Percentiles rank a stretch among this genome's conserved stretches.
Evolutionary conservation across 2,888 invertebrate genomes (phyloP).

Genomic region (Drosophila mulleri): DNA sequence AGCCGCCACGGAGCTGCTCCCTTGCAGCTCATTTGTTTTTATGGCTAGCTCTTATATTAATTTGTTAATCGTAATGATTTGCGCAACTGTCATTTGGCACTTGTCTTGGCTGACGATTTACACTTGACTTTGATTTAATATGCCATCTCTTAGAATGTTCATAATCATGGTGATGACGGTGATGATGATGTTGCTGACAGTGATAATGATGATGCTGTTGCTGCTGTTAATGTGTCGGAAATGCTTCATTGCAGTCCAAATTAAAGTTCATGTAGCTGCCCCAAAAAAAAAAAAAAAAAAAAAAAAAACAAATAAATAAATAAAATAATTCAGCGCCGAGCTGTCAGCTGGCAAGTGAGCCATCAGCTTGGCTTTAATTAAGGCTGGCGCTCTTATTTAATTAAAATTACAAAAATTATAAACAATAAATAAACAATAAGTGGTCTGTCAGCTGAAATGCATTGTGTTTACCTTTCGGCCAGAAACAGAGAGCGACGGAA

Average conservation of each 20-base stretch:
- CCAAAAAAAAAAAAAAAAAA: slow-evolving; percentile 17
- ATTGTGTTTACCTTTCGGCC: slow-evolving; percentile 65
- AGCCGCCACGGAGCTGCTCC: not conserved
- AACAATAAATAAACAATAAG: slow-evolving; percentile 69
- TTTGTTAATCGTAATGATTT: slow-evolving; percentile 80
- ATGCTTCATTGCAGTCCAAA: slow-evolving; percentile 61
- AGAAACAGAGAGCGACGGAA: slow-evolving; percentile 35
- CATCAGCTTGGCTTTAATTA: slow-evolving; percentile 62
- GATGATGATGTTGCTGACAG: slow-evolving; percentile 5
- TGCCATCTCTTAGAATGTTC: slow-evolving; percentile 10
- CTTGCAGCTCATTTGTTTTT: slow-evolving; percentile 52
- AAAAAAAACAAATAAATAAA: slow-evolving; percentile 1
- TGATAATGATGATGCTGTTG: not conserved
- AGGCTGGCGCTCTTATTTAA: slow-evolving; percentile 66
- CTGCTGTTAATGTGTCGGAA: slow-evolving; percentile 43
- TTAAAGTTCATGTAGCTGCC: slow-evolving; percentile 52
- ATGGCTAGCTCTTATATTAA: slow-evolving; percentile 49
- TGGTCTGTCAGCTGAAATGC: slow-evolving; percentile 43
- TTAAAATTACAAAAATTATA: slow-evolving; percentile 78
- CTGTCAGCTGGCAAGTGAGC: slow-evolving; percentile 70
- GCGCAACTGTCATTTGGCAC: slow-evolving; percentile 78
- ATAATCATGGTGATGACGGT: not conserved
- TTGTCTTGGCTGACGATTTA: slow-evolving; percentile 50
- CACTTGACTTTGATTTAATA: slow-evolving; percentile 55
- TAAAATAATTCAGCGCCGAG: slow-evolving; percentile 12